Percentiles rank a stretch among this genome's conserved stretches.
phyloP scores from a whole-genome alignment of 2,113 vertebrate genomes.

The Balaeniceps rex region DNA sequence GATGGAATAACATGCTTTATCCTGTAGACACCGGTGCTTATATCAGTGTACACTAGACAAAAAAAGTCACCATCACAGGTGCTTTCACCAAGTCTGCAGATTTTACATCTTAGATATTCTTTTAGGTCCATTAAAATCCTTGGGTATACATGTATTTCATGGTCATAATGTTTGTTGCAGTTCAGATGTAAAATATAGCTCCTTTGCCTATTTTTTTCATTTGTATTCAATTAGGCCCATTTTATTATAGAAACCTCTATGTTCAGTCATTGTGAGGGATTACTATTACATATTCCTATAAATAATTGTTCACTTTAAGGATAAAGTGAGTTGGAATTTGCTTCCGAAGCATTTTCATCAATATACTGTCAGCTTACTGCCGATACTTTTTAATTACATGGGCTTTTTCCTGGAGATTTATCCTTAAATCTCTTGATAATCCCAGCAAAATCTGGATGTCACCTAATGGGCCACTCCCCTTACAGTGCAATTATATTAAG shows the following conservation, averaged over 20 bases:
- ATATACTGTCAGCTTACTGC: slow-evolving; percentile 28
- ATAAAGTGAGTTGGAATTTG: slow-evolving; percentile 66
- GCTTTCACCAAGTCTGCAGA: background rate
- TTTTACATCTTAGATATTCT: background rate
- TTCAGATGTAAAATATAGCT: background rate
- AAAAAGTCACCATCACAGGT: background rate
- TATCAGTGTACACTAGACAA: background rate
- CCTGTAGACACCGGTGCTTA: background rate
- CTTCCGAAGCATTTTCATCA: slow-evolving; percentile 62
- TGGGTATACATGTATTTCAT: background rate
- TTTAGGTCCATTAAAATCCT: background rate
- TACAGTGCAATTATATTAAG: background rate
- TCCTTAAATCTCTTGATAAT: slow-evolving; percentile 66
- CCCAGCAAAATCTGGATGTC: slow-evolving; percentile 48
- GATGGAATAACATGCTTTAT: background rate
- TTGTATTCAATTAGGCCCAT: slow-evolving; percentile 17
- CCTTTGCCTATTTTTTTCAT: background rate
- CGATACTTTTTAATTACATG: slow-evolving; percentile 66
- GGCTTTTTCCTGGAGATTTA: slow-evolving; percentile 50
- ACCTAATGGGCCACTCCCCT: slow-evolving; percentile 13
- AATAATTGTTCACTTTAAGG: slow-evolving; percentile 63
- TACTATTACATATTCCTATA: slow-evolving; percentile 52
- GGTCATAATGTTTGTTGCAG: background rate
- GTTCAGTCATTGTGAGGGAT: slow-evolving; percentile 38
- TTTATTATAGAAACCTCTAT: slow-evolving; percentile 24